A percentile compares a stretch with the other conserved stretches of the same genome.
Conservation (phyloP, 2,888 invertebrate genomes). For the Anthrax anthrax region DNA sequence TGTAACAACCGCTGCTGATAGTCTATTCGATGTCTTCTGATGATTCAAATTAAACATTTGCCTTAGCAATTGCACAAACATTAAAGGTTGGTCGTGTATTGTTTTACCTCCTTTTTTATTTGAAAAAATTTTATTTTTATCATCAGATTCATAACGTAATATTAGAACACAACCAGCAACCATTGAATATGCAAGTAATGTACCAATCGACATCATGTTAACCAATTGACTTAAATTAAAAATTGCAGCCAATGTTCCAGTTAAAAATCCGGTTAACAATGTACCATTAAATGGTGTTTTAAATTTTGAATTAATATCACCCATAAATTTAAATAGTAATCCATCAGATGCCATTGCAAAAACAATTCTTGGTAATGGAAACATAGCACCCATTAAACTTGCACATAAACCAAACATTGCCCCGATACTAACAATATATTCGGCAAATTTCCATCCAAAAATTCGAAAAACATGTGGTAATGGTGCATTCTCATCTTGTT, state of each 20-base stretch:
- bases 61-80: conserved; percentile 15
- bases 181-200: conserved; percentile 57
- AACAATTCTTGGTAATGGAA: conserved; percentile 70
- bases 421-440: conserved; percentile 71
- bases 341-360: conserved; percentile 85
- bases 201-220: conserved; percentile 69
- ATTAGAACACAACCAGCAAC: conserved; percentile 61
- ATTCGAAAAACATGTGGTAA: conserved; percentile 62
- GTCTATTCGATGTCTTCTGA: conserved; percentile 32
- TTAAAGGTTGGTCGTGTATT: not conserved
- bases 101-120: not conserved
- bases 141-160: conserved; percentile 41
- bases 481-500: conserved; percentile 60
- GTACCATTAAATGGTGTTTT: conserved; percentile 70
- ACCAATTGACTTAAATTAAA: conserved; percentile 57
- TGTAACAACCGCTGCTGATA: conserved; percentile 34
- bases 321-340: conserved; percentile 61
- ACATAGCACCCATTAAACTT: conserved; percentile 72
- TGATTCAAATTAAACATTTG: conserved; percentile 34
- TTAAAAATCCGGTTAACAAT: conserved; percentile 56
- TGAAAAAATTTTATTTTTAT: conserved; percentile 7
- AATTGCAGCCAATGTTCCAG: conserved; percentile 55
- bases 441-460: conserved; percentile 62
- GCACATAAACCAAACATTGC: conserved; percentile 76
- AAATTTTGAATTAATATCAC: conserved; percentile 54